Conservation (phyloP, 2,113 vertebrate species). For the Physeter macrocephalus region DNA sequence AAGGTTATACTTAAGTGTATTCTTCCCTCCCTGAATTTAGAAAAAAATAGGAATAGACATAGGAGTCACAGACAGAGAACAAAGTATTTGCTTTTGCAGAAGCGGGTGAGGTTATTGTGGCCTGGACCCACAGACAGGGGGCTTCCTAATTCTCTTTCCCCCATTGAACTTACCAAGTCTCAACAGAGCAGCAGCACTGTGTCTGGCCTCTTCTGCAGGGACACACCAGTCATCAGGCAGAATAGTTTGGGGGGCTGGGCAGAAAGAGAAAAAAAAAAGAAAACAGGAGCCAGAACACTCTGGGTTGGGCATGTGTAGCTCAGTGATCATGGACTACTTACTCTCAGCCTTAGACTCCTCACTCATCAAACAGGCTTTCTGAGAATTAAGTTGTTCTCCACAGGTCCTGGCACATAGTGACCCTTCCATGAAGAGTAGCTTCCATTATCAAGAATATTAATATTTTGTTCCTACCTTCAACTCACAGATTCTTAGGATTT, state of each 20-base stretch:
- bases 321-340: neutral
- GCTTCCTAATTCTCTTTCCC: neutral
- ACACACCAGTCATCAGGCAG: neutral
- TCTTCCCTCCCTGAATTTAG: neutral
- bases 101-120: neutral
- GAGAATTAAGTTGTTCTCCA: neutral
- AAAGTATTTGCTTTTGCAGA: neutral
- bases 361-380: neutral
- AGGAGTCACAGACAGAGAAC: neutral
- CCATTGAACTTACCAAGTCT: neutral
- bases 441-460: neutral
- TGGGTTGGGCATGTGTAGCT: neutral
- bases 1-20: neutral
- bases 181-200: neutral
- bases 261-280: neutral
- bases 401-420: neutral
- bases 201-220: neutral
- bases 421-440: neutral
- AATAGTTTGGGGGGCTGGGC: neutral
- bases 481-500: neutral
- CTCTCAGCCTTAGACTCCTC: neutral
- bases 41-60: neutral
- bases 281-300: neutral
- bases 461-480: neutral
- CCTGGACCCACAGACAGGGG: neutral